Percentiles rank a stretch among this genome's conserved stretches.
These are phyloP conservation scores for Lepeophtheirus salmonis DNA, from an alignment of 1,140 invertebrate genomes.

Conservation along the genomic window DNA sequence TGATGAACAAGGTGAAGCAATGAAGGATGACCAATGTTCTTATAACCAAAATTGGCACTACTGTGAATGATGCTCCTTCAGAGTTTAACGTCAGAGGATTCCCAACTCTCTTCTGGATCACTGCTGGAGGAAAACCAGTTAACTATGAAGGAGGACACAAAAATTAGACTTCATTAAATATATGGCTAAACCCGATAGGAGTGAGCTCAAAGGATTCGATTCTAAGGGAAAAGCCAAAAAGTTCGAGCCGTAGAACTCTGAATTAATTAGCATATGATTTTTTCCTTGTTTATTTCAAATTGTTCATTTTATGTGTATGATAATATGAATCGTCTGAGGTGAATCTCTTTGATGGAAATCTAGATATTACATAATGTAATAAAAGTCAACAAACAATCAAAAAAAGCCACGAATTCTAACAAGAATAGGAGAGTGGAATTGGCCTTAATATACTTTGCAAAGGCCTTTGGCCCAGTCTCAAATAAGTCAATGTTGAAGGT, in stretches of 20 bases:
- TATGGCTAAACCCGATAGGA: slow-evolving; percentile 74
- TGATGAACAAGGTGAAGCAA: slow-evolving; percentile 80
- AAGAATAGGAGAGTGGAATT: too few relatives aligned
- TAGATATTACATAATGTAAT: too few relatives aligned
- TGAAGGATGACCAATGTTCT: slow-evolving; percentile 68
- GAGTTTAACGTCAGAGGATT: slow-evolving; percentile 83
- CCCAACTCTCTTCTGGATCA: slow-evolving; percentile 89
- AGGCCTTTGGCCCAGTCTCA: too few relatives aligned
- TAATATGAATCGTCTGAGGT: too few relatives aligned
- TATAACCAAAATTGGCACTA: slow-evolving; percentile 96
- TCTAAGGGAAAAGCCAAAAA: slow-evolving; percentile 70
- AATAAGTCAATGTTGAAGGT: too few relatives aligned
- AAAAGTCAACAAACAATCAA: too few relatives aligned
- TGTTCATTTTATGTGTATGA: too few relatives aligned
- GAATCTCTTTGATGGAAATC: too few relatives aligned
- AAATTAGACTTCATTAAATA: slow-evolving; percentile 90
- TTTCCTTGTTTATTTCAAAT: too few relatives aligned
- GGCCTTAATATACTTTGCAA: too few relatives aligned
- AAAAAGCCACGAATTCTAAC: too few relatives aligned
- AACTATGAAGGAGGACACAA: slow-evolving; percentile 57
- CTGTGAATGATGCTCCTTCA: slow-evolving; percentile 90
- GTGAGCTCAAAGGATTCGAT: slow-evolving; percentile 68
- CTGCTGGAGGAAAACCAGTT: slow-evolving; percentile 36
- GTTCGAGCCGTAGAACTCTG: slow-evolving; percentile 44
- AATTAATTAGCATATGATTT: too few relatives aligned